These are phyloP conservation scores for Corvus hawaiiensis DNA, from an alignment of 2,113 vertebrate genomes.

Conservation along the genomic window DNA sequence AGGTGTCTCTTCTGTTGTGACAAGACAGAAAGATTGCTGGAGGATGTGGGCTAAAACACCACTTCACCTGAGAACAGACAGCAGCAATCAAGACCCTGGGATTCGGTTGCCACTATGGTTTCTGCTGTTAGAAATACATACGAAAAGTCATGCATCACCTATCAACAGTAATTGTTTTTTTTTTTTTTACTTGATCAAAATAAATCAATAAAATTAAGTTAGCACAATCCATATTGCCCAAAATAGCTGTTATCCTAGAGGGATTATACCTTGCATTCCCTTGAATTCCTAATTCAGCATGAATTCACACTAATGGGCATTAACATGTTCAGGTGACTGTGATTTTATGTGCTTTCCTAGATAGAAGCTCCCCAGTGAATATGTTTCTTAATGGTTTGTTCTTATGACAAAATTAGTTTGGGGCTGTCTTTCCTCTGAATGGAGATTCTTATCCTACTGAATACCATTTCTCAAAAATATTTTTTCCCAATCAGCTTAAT, in stretches of 20 bases:
- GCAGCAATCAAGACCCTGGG: neutral
- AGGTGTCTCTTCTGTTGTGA: neutral
- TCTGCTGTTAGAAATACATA: neutral
- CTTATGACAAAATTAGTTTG: constrained; percentile 64
- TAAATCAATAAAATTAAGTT: neutral
- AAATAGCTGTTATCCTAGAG: neutral
- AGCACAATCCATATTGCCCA: neutral
- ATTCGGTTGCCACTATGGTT: neutral
- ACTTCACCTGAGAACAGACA: neutral
- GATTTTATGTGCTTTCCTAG: constrained; percentile 48
- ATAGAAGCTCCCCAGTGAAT: constrained; percentile 42
- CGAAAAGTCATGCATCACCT: neutral
- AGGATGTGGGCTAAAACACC: neutral
- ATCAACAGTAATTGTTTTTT: neutral
- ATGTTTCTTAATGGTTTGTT: constrained; percentile 51
- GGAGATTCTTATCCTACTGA: constrained; percentile 61
- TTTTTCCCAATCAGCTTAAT: constrained; percentile 69
- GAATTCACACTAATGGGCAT: neutral
- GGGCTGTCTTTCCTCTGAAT: constrained; percentile 61
- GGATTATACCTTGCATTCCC: neutral
- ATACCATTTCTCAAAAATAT: constrained; percentile 70
- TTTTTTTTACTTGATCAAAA: neutral
- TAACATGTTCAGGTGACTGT: neutral
- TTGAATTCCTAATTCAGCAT: constrained; percentile 10
- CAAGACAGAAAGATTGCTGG: neutral